phyloP scores from a whole-genome alignment of 2,113 vertebrate genomes.

The Pseudolaguvia tuberculata region DNA sequence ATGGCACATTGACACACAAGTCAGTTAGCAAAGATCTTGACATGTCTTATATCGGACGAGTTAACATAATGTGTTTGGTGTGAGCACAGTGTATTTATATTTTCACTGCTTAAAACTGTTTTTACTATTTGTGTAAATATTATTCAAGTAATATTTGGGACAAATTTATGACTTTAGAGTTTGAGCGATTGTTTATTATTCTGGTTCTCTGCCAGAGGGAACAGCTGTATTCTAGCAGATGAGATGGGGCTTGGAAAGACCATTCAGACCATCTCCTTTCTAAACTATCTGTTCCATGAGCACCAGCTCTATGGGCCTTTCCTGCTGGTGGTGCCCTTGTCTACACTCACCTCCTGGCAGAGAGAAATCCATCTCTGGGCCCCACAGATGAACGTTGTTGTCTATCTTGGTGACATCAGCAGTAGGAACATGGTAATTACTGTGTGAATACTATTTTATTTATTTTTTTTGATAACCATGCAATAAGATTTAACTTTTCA shows the following conservation, averaged over 20 bases:
- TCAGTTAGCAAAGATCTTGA: too few relatives aligned
- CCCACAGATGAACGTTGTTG: conserved; percentile 91
- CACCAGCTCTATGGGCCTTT: conserved; percentile 94
- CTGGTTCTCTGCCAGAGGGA: conserved; percentile 71
- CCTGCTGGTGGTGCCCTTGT: conserved; percentile 90
- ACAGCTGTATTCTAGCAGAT: conserved; percentile 96
- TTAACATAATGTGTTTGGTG: too few relatives aligned
- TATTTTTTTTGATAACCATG: too few relatives aligned
- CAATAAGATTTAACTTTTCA: not conserved
- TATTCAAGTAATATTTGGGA: not conserved
- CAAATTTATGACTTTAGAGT: not conserved
- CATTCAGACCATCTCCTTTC: conserved; percentile 95
- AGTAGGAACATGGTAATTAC: conserved; percentile 90
- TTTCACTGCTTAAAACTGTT: too few relatives aligned
- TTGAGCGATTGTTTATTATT: conserved; percentile 3
- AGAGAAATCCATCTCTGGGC: conserved; percentile 94
- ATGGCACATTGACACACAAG: too few relatives aligned
- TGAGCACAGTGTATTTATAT: too few relatives aligned
- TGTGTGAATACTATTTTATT: not conserved
- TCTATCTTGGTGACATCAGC: conserved; percentile 93
- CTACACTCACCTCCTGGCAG: conserved; percentile 97
- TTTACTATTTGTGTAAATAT: not conserved
- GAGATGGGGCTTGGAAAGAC: conserved; percentile 99
- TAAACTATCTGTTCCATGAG: conserved; percentile 91
- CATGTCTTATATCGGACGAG: too few relatives aligned